Evolutionary conservation across 2,797 vertebrate species (phyloP), one percentile per base, ranked within the genome.

Genomic region (Sandelia bainsii): DNA sequence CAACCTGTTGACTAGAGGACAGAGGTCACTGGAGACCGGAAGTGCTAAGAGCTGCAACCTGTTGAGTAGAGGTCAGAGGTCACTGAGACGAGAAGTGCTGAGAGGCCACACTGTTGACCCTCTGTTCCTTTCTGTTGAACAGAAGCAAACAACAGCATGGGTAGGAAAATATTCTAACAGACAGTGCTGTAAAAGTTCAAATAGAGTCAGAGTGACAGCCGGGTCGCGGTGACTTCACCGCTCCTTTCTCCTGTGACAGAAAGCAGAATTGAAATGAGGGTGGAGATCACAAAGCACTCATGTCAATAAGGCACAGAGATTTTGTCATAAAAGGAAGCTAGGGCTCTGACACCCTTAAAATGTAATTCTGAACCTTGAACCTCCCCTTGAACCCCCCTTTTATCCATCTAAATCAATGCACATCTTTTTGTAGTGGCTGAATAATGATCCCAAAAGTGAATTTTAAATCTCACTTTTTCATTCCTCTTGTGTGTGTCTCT

Each of bases 401-500:
- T 29, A 76, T 25, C 8, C 16, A 13, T 61, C 48, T 16, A 60
- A 81, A 79, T 59, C 8, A 34, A 44, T 63, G 16, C 16, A 42
- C 12, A 32, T 66, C 22, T 46, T 57, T 71, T 60, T 59, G 25
- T 2, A 14, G 6, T 25, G 25, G 40, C 16, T 29, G 5, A 66
- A 57, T 37, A 51, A 39, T 2, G 1, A 63, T n/a, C 34, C 22
- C 9, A 25, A 45, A 58, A n/a, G 5, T 22, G n/a, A 61, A 65
- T 57, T 60, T 44, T 45, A 61, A 71, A 27, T 23, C 3, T 25
- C 22, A 1, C 34, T 70, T 1, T 20, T 17, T 53, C 22, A 34
- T 27, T 64, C 27, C 16, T 62, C 37, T 51, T 66, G 8, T 34
- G 32, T 34, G 32, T 25, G 57, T 91, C 73, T 88, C 75, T 73